Base-by-base conservation (phyloP, 2,797 vertebrate genomes). In the Melanotaenia parkinsoni region DNA sequence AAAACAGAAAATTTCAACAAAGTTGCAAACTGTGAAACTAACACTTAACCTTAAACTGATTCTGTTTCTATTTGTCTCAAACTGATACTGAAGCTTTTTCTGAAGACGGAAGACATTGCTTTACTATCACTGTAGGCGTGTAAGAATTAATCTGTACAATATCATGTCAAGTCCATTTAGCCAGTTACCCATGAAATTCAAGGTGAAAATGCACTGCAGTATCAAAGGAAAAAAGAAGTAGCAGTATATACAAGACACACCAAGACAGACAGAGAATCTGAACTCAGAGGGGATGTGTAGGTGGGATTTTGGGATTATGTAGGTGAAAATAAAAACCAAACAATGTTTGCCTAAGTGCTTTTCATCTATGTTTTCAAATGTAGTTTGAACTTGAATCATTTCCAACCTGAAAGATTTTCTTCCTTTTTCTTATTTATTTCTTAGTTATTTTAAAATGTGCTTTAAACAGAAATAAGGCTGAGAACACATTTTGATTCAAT, bases 401-500 rank as follows among this genome's bases (percentile, higher is more conserved):
- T 40, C 38, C 38, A 40, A 4, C 38, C 38, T 3, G 38, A 40
- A 40, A 40, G 12, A 3, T 40, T 13, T 14, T 40, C 38, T 14
- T 40, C 38, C 9, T 38, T 9, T 10, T 13, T 40, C 38, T 40
- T 11, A 40, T 40, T 40, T 4, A 28, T 28, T 28, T 28, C 28
- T 28, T 28, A 28, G 35, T 37, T 37, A 59, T 45, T 18, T 18
- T 26, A 30, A 70, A 74, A 53, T 12, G 53, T 69, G 53, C 47
- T 28, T 58, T 18, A 59, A 22, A 45, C 6, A 24, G 38, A 63
- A 18, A 65, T 73, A 69, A 35, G 26, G 62, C 32, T 40, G 16
- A 24, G 18, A 72, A 40, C 10, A 60, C n/a, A 71, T 22, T 64
- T 50, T 45, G 24, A 75, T 61, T 38, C 58, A 63, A 59, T 76